Conservation (phyloP, 2,888 invertebrate genomes). For the Reticulitermes lucifugus region DNA sequence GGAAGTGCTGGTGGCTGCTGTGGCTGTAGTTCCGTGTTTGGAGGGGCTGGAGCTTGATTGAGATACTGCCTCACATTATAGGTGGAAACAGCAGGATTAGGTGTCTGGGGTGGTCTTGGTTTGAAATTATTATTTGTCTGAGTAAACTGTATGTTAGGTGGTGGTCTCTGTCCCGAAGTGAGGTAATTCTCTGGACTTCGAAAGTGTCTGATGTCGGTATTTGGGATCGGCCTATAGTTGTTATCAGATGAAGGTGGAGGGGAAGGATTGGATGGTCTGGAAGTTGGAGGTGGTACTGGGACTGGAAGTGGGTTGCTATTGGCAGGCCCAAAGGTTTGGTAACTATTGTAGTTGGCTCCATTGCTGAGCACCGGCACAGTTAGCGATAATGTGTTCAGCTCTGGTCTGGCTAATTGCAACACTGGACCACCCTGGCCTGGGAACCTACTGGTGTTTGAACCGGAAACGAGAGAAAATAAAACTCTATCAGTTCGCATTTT, state of each 20-base stretch:
- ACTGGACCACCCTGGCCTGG: slow-evolving; percentile 46
- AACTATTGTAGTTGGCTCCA: slow-evolving; percentile 38
- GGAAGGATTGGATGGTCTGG: slow-evolving; percentile 24
- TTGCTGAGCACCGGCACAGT: slow-evolving; percentile 33
- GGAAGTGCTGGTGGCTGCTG: not conserved
- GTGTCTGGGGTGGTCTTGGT: slow-evolving; percentile 33
- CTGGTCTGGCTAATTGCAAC: slow-evolving; percentile 40
- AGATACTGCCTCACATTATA: slow-evolving; percentile 10
- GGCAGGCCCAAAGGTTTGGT: slow-evolving; percentile 9
- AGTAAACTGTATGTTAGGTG: slow-evolving; percentile 38
- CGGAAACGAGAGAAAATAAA: slow-evolving; percentile 36
- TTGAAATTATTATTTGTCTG: slow-evolving; percentile 34
- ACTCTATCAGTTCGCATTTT: slow-evolving; percentile 32
- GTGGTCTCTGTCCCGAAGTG: slow-evolving; percentile 38
- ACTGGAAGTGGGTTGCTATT: not conserved
- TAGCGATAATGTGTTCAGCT: slow-evolving; percentile 35
- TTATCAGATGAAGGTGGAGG: slow-evolving; percentile 41
- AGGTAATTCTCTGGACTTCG: slow-evolving; percentile 40
- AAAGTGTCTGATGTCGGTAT: slow-evolving; percentile 30
- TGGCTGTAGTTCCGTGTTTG: not conserved
- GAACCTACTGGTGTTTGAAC: slow-evolving; percentile 35
- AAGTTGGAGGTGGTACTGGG: not conserved
- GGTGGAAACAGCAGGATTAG: not conserved
- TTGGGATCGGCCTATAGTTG: slow-evolving; percentile 40
- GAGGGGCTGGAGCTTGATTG: not conserved